Base-by-base conservation (phyloP, 2,113 vertebrate genomes). In the Periophthalmus modestus region DNA sequence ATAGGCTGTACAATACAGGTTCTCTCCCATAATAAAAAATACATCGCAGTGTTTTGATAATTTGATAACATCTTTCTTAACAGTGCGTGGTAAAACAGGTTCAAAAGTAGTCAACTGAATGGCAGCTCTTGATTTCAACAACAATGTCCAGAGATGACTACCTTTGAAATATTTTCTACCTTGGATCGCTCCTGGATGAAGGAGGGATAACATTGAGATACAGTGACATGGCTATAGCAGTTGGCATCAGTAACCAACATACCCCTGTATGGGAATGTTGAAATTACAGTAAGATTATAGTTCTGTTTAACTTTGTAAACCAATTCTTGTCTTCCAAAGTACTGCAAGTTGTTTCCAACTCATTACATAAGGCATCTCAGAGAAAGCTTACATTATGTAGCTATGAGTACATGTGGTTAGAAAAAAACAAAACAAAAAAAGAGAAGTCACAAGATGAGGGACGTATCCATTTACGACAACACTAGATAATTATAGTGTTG, bases 221-320 rank as follows among this genome's bases (percentile, higher is more conserved):
- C 47, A 61, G 58, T 75, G 63, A 73, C 74, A 23, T 24, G 28
- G 74, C 50, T 63, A 21, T 65, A 65, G 18, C 62, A 11, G 16
- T 39, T n/a, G 18, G 62, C 18, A 36, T 39, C 19, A 39, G 34
- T n/a, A 48, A 73, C 59, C 18, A 50, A 46, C 55, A 1, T 18
- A 34, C 47, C 66, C 52, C 23, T 36, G n/a, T 61, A 50, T n/a
- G 87, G 33, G 88, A 90, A 91, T 90, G 89, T 80, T 71, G 71
- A 68, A 78, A 77, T 71, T 78, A 65, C 19, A 65, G 18, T 36
- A 63, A 63, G 5, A 19, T 36, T 19, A 1, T n/a, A 11, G 34
- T 63, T 63, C 50, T 33, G 34, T 70, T 66, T 28, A 39, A 71
- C 67, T 68, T 1, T 71, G 72, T 74, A 82, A 85, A 87, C 81